Evolutionary conservation across 1,140 invertebrate species (phyloP), one percentile per base, ranked within the genome.

Genomic region (Dendroctonus ponderosae): DNA sequence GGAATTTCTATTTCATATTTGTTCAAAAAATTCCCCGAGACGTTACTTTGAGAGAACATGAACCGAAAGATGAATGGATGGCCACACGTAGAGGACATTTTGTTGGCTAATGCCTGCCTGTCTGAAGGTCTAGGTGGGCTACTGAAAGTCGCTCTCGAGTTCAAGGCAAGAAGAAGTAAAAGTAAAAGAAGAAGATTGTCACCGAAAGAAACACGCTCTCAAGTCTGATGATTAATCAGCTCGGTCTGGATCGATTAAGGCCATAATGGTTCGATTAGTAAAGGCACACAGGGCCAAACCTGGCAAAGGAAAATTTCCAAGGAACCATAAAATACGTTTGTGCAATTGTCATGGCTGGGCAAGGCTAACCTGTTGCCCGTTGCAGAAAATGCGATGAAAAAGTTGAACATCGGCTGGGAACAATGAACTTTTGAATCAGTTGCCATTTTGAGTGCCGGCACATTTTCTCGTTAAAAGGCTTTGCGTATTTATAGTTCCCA

Each of bases 1-100:
- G 62, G 62, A 65, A 65, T 65, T 65, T 65, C 62, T 65, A 65
- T 65, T 65, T 49, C 62, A 65, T 65, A 65, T 65, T 65, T 65
- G 51, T 56, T 65, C 57, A 57, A 49, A 65, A 65, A 65, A 65
- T 65, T 65, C 62, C 50, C 11, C 38, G 43, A 65, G 52, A 65
- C 43, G 43, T 57, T 57, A 49, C 62, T 57, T 64, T 57, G 50
- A 49, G 59, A 51, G 38, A 38, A 12, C n/a, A 26, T 50, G 8
- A 65, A 56, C 62, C 41, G 44, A 65, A 65, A 65, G 62, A 65
- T 65, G 62, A 65, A 65, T 65, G 62, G 46, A 65, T 62, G 44
- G 39, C 43, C 12, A 46, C 43, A 12, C 43, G 12, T 9, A 11
- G 43, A 46, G 12, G 43, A 46, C 43, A 46, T 46, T 46, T 11